Conservation (phyloP, 1,140 invertebrate genomes). For the Zaprionus davidi region DNA sequence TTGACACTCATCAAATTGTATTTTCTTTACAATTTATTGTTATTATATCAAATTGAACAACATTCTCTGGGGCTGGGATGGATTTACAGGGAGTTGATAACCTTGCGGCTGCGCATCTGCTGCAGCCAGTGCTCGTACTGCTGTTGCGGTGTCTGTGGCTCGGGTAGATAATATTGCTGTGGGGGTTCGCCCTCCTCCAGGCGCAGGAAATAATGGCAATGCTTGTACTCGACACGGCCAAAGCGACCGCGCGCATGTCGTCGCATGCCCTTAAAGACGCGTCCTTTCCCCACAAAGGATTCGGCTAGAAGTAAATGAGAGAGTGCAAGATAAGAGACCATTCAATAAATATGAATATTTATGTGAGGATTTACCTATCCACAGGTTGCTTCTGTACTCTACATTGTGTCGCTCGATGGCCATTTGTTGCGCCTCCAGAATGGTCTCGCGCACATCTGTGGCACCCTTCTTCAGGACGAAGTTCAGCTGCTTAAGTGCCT, state of each 20-base stretch:
- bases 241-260: conserved; percentile 90
- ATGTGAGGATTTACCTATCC: conserved; percentile 90
- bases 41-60: background rate
- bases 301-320: conserved; percentile 88
- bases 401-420: conserved; percentile 96
- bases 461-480: conserved; percentile 95
- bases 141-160: conserved; percentile 89
- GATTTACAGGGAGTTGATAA: conserved; percentile 88
- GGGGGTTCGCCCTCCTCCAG: conserved; percentile 97
- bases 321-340: conserved; percentile 5
- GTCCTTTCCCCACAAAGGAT: conserved; percentile 91
- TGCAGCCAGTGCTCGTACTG: conserved; percentile 90
- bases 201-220: conserved; percentile 94
- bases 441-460: conserved; percentile 90
- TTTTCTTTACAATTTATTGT: conserved; percentile 4
- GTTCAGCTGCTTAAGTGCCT: conserved; percentile 95
- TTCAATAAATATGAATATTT: background rate
- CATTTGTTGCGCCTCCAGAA: conserved; percentile 94
- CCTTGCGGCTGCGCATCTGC: conserved; percentile 89
- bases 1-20: background rate
- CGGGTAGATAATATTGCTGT: conserved; percentile 90
- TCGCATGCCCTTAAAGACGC: conserved; percentile 91
- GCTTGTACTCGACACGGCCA: conserved; percentile 91
- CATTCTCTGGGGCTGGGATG: background rate
- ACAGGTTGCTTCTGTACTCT: conserved; percentile 97